Base-by-base conservation (phyloP, 2,888 invertebrate species). In the Coenonympha glycerion region DNA sequence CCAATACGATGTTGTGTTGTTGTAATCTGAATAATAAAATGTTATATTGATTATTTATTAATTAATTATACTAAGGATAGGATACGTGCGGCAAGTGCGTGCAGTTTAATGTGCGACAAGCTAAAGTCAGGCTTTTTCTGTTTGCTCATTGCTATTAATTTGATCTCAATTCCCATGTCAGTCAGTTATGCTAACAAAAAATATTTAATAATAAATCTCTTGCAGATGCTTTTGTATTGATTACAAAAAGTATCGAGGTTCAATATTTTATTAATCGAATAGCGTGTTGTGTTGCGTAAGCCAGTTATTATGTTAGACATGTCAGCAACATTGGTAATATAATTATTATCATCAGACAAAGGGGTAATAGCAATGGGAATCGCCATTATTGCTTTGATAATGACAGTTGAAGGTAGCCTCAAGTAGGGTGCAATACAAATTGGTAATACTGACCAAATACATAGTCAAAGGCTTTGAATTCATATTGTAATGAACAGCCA, bases 91-190 rank as follows among this genome's bases (percentile, higher is more conserved):
- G 2, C 22, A 15, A 24, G 24, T 9, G 9, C 39, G 24, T 6
- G 4, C 4, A 9, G 22, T 9, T 24, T 8, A 13, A 15, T 39
- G 39, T 39, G 24, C 22, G 15, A 8, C n/a, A 9, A 24, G 2
- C 39, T 21, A 19, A 21, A 19, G n/a, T 16, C 1, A 18, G 3
- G 8, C 9, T 42, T 42, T 31, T 44, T 33, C 44, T 44, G 44
- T 33, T 44, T 22, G 19, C 44, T 44, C 44, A 44, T 44, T 21
- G 22, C 31, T 33, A 44, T 44, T 44, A 44, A 44, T 44, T 44
- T 33, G 31, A 44, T 44, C 33, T 31, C 44, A n/a, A n/a, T n/a
- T n/a, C n/a, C n/a, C n/a, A 33, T 44, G 31, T 31, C 44, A 44
- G 21, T 22, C 44, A 33, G 30, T 11, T 11, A 19, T 41, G 15